phyloP scores from a whole-genome alignment of 2,888 invertebrate genomes.

The Cheilosia urbana region DNA sequence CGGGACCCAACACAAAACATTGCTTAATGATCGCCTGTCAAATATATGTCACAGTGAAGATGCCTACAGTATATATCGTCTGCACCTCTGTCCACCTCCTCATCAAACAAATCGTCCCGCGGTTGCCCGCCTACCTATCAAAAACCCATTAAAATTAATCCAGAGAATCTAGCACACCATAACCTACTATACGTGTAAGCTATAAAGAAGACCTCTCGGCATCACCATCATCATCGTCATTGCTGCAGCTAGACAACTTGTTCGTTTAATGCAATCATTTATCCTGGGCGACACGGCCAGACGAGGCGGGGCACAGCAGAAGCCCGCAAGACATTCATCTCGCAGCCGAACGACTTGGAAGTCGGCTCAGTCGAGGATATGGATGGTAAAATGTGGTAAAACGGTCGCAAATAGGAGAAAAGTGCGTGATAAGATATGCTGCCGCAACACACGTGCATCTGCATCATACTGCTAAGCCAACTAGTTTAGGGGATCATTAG shows the following conservation, averaged over 20 bases:
- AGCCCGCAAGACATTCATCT: constrained; percentile 50
- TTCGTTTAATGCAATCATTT: constrained; percentile 73
- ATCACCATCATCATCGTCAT: constrained; percentile 36
- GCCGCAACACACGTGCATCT: constrained; percentile 29
- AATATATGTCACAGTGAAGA: constrained; percentile 49
- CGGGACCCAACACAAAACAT: constrained; percentile 44
- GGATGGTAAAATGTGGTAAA: constrained; percentile 15
- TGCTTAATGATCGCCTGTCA: constrained; percentile 66
- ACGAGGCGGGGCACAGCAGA: constrained; percentile 34
- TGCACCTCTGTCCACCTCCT: constrained; percentile 62
- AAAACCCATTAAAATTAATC: constrained; percentile 75
- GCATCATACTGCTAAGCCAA: constrained; percentile 12
- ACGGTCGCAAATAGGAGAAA: constrained; percentile 44
- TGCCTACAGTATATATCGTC: constrained; percentile 13
- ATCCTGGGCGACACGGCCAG: constrained; percentile 32
- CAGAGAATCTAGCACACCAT: constrained; percentile 65
- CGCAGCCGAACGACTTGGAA: constrained; percentile 17
- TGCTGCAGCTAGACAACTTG: constrained; percentile 67
- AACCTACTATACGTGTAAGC: not conserved
- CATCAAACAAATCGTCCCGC: constrained; percentile 39
- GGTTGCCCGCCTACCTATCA: constrained; percentile 69
- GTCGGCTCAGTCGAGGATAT: constrained; percentile 28
- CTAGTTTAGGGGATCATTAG: constrained; percentile 45
- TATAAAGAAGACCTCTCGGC: constrained; percentile 28
- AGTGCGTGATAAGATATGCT: constrained; percentile 73